Base-by-base conservation (phyloP, 1,140 invertebrate genomes). In the Procambarus clarkii region DNA sequence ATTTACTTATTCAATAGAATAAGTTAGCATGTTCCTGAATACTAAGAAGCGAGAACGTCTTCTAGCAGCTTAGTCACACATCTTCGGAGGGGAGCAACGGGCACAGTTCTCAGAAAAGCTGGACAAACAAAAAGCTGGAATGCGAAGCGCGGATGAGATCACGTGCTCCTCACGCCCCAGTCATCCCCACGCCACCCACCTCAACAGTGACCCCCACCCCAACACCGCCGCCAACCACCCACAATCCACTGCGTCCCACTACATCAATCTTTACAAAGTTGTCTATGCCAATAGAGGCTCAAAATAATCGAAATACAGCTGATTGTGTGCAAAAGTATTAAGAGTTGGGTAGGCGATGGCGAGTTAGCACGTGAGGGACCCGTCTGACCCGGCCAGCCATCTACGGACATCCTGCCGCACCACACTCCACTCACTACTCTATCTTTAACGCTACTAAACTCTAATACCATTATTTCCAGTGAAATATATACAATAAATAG, bases 91-190 rank as follows among this genome's bases (percentile, higher is more conserved):
- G 34, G 34, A 34, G 34, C 34, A 34, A 34, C 34, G 34, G 34
- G 34, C 34, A 34, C 34, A 34, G 34, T 34, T 34, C 34, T 34
- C 34, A 34, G 34, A 69, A 11, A 11, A 13, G 76, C 11, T 54
- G 77, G 44, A 82, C n/a, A 82, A 82, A 58, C 50, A 82, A 58
- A 81, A 83, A 83, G 50, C 15, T 21, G 34, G 81, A 54, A 58
- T 44, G 44, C 69, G 58, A 3, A 18, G 34, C 44, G 34, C 21
- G 15, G 45, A 69, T 46, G 24, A 44, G 48, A 83, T 83, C 81
- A 83, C 81, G 81, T 83, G 81, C 60, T 9, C 34, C 81, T 83
- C 81, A 83, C 81, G 81, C 81, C 11, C 44, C 81, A 64, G 81
- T 64, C 81, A 83, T 24, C 60, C 81, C 45, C 81, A 69, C 34